These are phyloP conservation scores for Amphipyra berbera DNA, from an alignment of 2,888 invertebrate species.

Conservation along the genomic window DNA sequence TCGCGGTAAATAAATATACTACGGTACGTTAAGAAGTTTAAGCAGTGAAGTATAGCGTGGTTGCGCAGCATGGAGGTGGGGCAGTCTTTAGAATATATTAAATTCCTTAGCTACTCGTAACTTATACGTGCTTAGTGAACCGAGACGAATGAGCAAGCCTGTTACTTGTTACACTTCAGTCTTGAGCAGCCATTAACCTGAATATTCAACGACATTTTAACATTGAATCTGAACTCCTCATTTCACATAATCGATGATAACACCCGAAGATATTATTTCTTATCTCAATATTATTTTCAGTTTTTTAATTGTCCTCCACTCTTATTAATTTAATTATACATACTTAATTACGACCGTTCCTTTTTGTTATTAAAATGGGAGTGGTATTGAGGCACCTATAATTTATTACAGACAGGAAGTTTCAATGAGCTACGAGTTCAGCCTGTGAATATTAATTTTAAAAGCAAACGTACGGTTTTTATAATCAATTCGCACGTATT, in stretches of 20 bases:
- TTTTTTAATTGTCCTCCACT: constrained; percentile 13
- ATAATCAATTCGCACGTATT: constrained; percentile 26
- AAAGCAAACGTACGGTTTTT: constrained; percentile 17
- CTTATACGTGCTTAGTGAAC: constrained; percentile 55
- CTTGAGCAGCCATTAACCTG: constrained; percentile 47
- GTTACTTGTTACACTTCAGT: constrained; percentile 43
- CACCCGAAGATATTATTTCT: constrained; percentile 1
- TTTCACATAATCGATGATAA: constrained; percentile 7
- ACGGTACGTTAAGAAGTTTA: constrained; percentile 40
- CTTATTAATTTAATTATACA: constrained; percentile 16
- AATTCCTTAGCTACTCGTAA: constrained; percentile 57
- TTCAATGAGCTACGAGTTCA: constrained; percentile 33
- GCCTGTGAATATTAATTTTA: constrained; percentile 45
- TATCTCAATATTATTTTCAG: constrained; percentile 11
- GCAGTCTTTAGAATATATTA: constrained; percentile 58
- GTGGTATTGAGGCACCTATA: constrained; percentile 30
- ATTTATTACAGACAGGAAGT: constrained; percentile 39
- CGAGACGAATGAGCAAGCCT: constrained; percentile 55
- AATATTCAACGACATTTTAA: constrained; percentile 39
- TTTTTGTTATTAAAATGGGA: constrained; percentile 27
- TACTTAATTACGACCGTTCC: constrained; percentile 15
- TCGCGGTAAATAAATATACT: constrained; percentile 16
- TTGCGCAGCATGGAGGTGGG: constrained; percentile 43
- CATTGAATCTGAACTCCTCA: constrained; percentile 11
- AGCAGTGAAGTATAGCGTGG: constrained; percentile 46